phyloP scores from a whole-genome alignment of 2,888 invertebrate species.

The Nomada lathburiana region DNA sequence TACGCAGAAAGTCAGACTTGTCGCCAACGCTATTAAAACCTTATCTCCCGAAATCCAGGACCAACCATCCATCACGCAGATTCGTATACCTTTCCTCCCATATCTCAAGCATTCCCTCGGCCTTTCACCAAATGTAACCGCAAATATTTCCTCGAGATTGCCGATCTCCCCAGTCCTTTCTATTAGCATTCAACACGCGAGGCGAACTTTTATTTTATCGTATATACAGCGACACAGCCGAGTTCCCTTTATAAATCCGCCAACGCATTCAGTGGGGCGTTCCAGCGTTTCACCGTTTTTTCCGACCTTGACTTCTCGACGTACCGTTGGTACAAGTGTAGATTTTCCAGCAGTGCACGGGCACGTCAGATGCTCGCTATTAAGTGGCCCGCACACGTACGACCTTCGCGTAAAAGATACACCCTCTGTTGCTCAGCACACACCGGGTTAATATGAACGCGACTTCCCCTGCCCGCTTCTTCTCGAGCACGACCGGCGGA shows the following conservation, averaged over 20 bases:
- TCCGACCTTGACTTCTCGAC: constrained; percentile 42
- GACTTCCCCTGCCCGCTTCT: not conserved
- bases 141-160: no score
- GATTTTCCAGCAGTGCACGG: constrained; percentile 23
- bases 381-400: constrained; percentile 45
- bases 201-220: not conserved
- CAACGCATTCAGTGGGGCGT: not conserved
- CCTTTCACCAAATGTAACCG: no score
- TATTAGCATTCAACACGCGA: not conserved
- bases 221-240: not conserved
- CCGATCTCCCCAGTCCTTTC: no score
- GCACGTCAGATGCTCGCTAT: constrained; percentile 33
- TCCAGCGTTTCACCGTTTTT: not conserved
- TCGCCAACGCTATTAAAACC: no score
- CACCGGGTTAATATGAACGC: not conserved
- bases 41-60: no score
- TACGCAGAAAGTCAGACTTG: no score
- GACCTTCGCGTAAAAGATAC: constrained; percentile 23
- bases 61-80: no score
- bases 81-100: no score
- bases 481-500: not conserved
- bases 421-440: not conserved
- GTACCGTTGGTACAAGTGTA: constrained; percentile 1
- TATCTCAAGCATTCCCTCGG: no score
- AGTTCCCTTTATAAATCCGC: not conserved